phyloP scores from a whole-genome alignment of 2,113 vertebrate genomes.

The Planiliza haematocheilus region DNA sequence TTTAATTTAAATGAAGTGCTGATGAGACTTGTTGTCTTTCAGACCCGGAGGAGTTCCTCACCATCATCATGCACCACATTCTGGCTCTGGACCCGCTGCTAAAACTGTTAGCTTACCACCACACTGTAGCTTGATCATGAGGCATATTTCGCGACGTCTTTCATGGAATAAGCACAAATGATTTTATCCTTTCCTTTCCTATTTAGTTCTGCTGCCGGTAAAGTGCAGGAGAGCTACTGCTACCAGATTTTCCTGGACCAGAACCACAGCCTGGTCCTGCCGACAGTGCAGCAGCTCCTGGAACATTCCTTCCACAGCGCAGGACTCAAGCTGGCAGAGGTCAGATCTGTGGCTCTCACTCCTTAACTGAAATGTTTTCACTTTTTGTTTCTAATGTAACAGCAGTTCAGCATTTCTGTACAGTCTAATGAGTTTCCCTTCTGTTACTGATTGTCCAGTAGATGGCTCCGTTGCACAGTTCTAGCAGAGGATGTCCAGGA shows the following conservation, averaged over 20 bases:
- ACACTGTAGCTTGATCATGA: background rate
- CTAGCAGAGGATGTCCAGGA: background rate
- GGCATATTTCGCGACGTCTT: background rate
- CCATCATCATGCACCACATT: conserved; percentile 89
- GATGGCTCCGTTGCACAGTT: conserved; percentile 53
- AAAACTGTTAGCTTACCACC: conserved; percentile 81
- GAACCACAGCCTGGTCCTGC: conserved; percentile 88
- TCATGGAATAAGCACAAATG: background rate
- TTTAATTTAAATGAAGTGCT: background rate
- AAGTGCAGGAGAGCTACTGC: conserved; percentile 88
- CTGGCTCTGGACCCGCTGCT: conserved; percentile 89
- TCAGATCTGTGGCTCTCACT: conserved; percentile 44
- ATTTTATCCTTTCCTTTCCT: background rate
- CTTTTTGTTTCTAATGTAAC: background rate
- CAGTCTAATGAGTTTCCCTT: no score
- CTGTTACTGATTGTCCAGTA: conserved; percentile 39
- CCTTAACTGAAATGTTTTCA: background rate
- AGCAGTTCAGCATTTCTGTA: background rate
- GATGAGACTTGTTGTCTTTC: conserved; percentile 34
- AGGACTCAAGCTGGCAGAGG: conserved; percentile 88
- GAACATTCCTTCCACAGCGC: conserved; percentile 89
- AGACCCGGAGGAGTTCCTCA: conserved; percentile 95
- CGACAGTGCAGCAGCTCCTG: conserved; percentile 90
- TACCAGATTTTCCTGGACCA: conserved; percentile 94
- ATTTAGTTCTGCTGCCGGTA: conserved; percentile 76